Base-by-base conservation (phyloP, 2,113 vertebrate genomes). In the Probosciger aterrimus region DNA sequence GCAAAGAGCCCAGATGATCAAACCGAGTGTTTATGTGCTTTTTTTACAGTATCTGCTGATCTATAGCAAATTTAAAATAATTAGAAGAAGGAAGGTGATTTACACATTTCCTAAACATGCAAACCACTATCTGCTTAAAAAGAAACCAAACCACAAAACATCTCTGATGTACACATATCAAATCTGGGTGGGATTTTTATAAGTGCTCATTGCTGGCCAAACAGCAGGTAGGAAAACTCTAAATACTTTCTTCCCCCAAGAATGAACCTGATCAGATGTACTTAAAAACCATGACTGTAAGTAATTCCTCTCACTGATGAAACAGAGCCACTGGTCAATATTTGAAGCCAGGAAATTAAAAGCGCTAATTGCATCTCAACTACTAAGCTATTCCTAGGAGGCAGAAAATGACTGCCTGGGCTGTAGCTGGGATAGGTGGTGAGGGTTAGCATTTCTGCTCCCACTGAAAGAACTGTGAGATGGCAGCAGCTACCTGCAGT, bases 401-500 rank as follows among this genome's bases (percentile, higher is more conserved):
- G 60, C 73, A 84, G 86, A 50, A 83, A 50, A 55, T 2, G 6
- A 39, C 15, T 53, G 41, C 25, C 64, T 2, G 13, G 59, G 71
- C 75, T 71, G 82, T 49, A 76, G 35, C 0, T 68, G 60, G 55
- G 55, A n/a, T 18, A 31, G 37, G 46, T 4, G 33, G 37, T 0
- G 6, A 86, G 63, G 64, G 18, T 4, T 46, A 49, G 52, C 31
- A 14, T 37, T 82, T 76, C 92, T 88, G 70, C 59, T 70, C 37
- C 63, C 0, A 0, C 39, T 63, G 27, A 0, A 12, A 68, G 80
- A 4, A 14, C 31, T 82, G 63, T 0, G 13, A 85, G 82, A 44
- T 17, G 31, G 67, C 75, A 83, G 79, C 71, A 93, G 13, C 75
- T 7, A 14, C 55, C 41, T 44, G 30, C 62, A 47, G 62, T 4